Evolutionary conservation across 2,113 vertebrate genomes (phyloP), one percentile per base, ranked within the genome.

Genomic region (Halcyon senegalensis): DNA sequence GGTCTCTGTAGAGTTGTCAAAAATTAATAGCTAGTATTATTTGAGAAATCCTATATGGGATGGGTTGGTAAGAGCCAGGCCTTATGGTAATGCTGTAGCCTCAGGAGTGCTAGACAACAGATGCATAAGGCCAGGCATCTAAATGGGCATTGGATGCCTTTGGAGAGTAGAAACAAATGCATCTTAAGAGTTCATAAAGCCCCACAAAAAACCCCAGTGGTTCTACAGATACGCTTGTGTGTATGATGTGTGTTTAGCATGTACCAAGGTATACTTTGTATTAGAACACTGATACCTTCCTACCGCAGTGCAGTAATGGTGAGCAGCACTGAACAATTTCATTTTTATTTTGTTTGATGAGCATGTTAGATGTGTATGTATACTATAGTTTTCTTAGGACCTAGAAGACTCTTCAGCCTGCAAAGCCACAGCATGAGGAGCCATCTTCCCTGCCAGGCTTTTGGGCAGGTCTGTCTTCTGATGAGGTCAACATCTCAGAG

Each of bases 61-160:
- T 69, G 62, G 16, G 13, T 53, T 79, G 35, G 18, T 69, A 23
- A 41, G 16, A 51, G 69, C 33, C n/a, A 53, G 35, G 20, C 28
- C 7, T 58, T 68, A 20, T 3, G 12, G 20, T 20, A 23, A 24
- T 28, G 28, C 46, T 79, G 31, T 31, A 58, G 28, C 28, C 55
- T 79, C 43, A 39, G 73, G 37, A 63, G 15, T n/a, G 33, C 35
- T 33, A 44, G 16, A 46, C 3, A 15, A 30, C 7, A 19, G 66
- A 33, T 1, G 1, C 31, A 1, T 18, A 62, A 55, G 53, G 4
- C 0, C 51, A 66, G 30, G 11, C 31, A 27, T 82, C n/a, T 18
- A 48, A 31, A 33, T 10, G 59, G 53, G 28, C 55, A 27, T 27
- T 27, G 10, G 16, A 50, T 87, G 16, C 39, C 35, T 43, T 46